phyloP scores from a whole-genome alignment of 2,797 vertebrate species.

The Odontamblyopus lacepedii region DNA sequence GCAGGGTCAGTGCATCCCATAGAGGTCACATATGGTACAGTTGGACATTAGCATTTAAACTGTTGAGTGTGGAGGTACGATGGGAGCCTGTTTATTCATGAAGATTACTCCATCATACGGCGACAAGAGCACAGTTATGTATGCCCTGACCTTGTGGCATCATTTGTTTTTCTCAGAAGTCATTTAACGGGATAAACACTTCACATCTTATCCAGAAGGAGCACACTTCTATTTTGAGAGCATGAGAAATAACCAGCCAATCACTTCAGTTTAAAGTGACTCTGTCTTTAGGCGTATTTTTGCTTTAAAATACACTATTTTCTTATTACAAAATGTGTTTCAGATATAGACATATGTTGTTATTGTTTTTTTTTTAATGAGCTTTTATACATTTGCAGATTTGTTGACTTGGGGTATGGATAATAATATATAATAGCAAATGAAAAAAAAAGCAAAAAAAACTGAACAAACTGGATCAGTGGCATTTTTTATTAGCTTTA shows the following conservation, averaged over 20 bases:
- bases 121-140: background rate
- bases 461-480: too few relatives aligned
- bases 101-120: background rate
- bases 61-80: background rate
- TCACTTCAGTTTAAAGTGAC: background rate
- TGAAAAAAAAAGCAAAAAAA: too few relatives aligned
- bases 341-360: too few relatives aligned
- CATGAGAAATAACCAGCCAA: background rate
- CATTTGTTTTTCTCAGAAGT: slow-evolving; percentile 1
- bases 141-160: background rate
- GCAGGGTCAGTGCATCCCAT: background rate
- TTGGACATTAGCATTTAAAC: slow-evolving; percentile 9
- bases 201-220: background rate
- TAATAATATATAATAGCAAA: too few relatives aligned
- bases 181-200: background rate
- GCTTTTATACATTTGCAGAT: too few relatives aligned
- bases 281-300: background rate
- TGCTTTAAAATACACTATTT: background rate
- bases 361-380: too few relatives aligned
- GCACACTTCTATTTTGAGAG: background rate
- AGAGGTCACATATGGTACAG: slow-evolving; percentile 2
- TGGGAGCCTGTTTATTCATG: slow-evolving; percentile 3
- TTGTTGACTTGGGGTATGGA: too few relatives aligned
- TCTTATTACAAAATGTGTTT: too few relatives aligned
- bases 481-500: too few relatives aligned